phyloP scores from a whole-genome alignment of 2,888 invertebrate genomes.

The Agapetus fuscipes region DNA sequence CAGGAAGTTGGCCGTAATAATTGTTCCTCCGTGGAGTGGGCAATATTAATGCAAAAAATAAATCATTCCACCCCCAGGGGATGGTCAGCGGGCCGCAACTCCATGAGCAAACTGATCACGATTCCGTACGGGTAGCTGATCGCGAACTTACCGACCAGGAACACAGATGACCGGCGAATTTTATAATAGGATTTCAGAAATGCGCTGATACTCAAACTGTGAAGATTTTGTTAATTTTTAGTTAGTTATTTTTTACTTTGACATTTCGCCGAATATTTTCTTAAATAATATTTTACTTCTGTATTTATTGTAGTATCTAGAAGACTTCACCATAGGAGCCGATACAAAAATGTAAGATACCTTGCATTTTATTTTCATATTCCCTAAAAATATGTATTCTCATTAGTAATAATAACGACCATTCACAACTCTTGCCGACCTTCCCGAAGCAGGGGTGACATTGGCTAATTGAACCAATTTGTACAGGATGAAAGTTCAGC shows the following conservation, averaged over 20 bases:
- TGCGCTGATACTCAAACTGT: slow-evolving; percentile 10
- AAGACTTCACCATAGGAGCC: too few relatives aligned
- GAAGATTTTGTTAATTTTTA: neutral
- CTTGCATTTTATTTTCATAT: too few relatives aligned
- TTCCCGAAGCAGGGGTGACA: too few relatives aligned
- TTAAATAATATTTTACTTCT: slow-evolving; percentile 3
- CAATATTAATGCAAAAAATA: slow-evolving; percentile 37
- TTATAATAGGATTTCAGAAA: slow-evolving; percentile 36
- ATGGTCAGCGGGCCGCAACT: slow-evolving; percentile 6
- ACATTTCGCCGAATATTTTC: neutral
- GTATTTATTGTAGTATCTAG: too few relatives aligned
- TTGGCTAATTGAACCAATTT: too few relatives aligned
- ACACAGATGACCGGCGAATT: slow-evolving; percentile 50
- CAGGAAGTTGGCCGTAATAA: too few relatives aligned
- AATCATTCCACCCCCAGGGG: slow-evolving; percentile 32
- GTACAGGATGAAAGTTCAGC: too few relatives aligned
- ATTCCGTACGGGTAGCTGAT: slow-evolving; percentile 1
- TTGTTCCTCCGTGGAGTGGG: slow-evolving; percentile 22
- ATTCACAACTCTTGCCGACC: too few relatives aligned
- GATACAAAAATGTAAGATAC: too few relatives aligned
- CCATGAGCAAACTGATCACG: slow-evolving; percentile 3
- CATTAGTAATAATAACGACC: too few relatives aligned
- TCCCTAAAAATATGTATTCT: too few relatives aligned
- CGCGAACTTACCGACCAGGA: slow-evolving; percentile 7
- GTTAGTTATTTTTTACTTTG: neutral